These are phyloP conservation scores for Camponotus floridanus DNA, from an alignment of 1,140 invertebrate species.

Conservation along the genomic window DNA sequence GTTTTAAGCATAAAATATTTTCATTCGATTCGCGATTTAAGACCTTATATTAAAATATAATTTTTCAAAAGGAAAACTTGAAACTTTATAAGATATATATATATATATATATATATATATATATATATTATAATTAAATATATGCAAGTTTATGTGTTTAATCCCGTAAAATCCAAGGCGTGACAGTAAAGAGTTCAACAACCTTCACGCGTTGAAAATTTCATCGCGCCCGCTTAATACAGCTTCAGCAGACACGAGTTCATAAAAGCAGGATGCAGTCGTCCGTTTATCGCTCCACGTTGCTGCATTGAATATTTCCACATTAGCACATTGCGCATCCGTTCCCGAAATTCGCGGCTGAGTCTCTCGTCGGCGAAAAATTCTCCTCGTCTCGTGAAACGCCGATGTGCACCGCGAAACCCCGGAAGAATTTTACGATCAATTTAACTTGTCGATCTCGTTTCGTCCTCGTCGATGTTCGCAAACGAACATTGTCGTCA, in stretches of 20 bases:
- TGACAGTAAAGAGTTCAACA: constrained; percentile 36
- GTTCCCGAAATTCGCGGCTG: constrained; percentile 4
- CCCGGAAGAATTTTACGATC: constrained; percentile 21
- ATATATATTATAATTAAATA: not conserved
- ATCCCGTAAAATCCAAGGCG: constrained; percentile 36
- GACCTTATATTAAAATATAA: not conserved
- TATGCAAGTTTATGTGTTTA: constrained; percentile 10
- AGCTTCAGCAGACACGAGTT: constrained; percentile 10
- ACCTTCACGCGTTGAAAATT: constrained; percentile 45
- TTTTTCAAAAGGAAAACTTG: not conserved
- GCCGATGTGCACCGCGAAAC: not conserved
- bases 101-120: not conserved
- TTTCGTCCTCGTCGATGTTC: not conserved
- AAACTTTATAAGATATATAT: not conserved
- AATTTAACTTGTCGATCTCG: constrained; percentile 1
- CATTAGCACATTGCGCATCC: constrained; percentile 41
- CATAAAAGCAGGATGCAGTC: constrained; percentile 38
- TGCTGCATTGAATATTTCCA: constrained; percentile 49
- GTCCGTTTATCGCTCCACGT: constrained; percentile 43
- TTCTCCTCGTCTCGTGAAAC: constrained; percentile 21
- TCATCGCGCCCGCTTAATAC: constrained; percentile 34
- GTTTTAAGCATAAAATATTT: not conserved
- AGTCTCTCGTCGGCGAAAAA: constrained; percentile 27
- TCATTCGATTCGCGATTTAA: not conserved
- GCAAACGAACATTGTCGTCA: not conserved